phyloP scores from a whole-genome alignment of 2,888 invertebrate genomes.

The Eupithecia dodoneata region DNA sequence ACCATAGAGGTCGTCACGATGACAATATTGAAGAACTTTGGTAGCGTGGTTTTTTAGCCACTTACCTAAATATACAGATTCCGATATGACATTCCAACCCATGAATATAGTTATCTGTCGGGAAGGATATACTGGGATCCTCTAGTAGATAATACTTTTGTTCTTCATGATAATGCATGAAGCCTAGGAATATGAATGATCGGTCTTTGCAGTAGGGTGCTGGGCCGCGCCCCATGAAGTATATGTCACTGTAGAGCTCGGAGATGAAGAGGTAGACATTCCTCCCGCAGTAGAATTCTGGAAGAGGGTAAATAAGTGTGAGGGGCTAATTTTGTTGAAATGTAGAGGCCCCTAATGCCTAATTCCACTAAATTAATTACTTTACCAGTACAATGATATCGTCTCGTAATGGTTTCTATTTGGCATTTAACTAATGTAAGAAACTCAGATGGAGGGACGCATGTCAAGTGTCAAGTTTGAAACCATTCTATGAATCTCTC shows the following conservation, averaged over 20 bases:
- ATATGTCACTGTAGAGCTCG: conserved; percentile 76
- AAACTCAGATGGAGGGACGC: too few relatives aligned
- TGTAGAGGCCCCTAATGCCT: too few relatives aligned
- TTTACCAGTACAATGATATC: too few relatives aligned
- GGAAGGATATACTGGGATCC: conserved; percentile 70
- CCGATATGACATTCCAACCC: conserved; percentile 74
- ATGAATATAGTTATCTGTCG: conserved; percentile 74
- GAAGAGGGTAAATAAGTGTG: too few relatives aligned
- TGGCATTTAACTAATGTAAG: too few relatives aligned
- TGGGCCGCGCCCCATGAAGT: conserved; percentile 70
- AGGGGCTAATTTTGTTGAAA: too few relatives aligned
- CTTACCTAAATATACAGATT: conserved; percentile 74
- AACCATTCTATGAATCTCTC: too few relatives aligned
- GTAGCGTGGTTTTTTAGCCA: neutral
- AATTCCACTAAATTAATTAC: too few relatives aligned
- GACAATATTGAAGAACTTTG: neutral
- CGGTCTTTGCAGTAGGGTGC: conserved; percentile 70
- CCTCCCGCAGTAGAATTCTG: conserved; percentile 77
- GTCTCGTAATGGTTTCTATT: too few relatives aligned
- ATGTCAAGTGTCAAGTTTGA: too few relatives aligned
- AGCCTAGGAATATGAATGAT: conserved; percentile 74
- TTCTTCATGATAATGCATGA: conserved; percentile 73
- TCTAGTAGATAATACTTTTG: conserved; percentile 70
- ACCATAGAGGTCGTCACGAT: neutral
- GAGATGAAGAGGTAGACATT: conserved; percentile 76